Percentiles rank a stretch among this genome's conserved stretches.
phyloP scores from a whole-genome alignment of 2,888 invertebrate species.

The Crocallis elinguaria region DNA sequence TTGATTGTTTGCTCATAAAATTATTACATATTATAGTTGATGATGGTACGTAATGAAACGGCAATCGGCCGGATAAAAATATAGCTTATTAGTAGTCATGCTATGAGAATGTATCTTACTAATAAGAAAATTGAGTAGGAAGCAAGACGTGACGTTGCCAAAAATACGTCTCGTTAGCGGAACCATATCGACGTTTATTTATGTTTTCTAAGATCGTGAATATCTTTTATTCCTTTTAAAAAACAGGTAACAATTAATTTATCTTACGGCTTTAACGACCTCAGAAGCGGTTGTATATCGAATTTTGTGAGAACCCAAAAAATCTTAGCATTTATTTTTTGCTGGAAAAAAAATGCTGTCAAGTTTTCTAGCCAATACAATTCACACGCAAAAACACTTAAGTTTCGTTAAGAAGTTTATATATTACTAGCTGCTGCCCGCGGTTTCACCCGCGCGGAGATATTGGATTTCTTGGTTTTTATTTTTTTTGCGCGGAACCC shows the following conservation, averaged over 20 bases:
- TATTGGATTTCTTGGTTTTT: no score
- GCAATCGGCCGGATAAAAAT: constrained; percentile 1
- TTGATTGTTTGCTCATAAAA: constrained; percentile 12
- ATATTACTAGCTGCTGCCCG: background rate
- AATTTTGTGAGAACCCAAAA: background rate
- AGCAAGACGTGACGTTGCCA: background rate
- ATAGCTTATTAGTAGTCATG: background rate
- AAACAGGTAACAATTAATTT: constrained; percentile 6
- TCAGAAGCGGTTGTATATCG: background rate
- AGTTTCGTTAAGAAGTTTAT: constrained; percentile 6
- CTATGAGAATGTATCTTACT: background rate
- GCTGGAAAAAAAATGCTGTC: background rate
- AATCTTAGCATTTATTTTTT: no score
- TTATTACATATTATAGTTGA: constrained; percentile 4
- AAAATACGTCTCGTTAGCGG: constrained; percentile 2
- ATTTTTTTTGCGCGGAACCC: no score
- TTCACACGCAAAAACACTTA: constrained; percentile 7
- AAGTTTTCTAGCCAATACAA: background rate
- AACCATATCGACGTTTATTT: constrained; percentile 2
- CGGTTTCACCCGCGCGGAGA: no score
- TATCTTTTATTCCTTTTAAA: background rate
- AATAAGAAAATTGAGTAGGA: background rate
- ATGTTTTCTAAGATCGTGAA: background rate
- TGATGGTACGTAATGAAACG: background rate
- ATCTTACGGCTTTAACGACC: background rate